Base-by-base conservation (phyloP, 1,140 invertebrate species). In the Temnothorax nylanderi region DNA sequence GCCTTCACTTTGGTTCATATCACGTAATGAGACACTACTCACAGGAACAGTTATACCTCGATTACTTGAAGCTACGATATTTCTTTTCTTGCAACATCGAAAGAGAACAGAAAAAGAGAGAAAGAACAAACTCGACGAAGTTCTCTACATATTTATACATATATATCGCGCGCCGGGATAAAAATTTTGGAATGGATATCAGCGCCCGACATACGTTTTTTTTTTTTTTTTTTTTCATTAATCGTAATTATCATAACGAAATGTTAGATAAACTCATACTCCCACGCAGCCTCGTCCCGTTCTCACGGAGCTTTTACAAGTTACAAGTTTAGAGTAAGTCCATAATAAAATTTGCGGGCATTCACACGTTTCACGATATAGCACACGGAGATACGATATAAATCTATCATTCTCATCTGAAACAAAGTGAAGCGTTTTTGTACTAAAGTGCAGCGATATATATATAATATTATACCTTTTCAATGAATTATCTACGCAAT, bases 391-490 rank as follows among this genome's bases (percentile, higher is more conserved):
- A 91, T 86, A 93, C 89, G 92, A 94, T 93, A 92, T 91, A 92
- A 93, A 91, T 89, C 84, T 92, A 92, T 90, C 88, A 89, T 91
- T 90, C 71, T 75, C 69, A 49, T 81, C 91, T 86, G 91, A 94
- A 94, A 88, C 90, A 94, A 93, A 92, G 93, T 93, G 84, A 94
- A 95, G 92, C 92, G 85, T 93, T 95, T 93, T 95, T 95, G 94
- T 95, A 95, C 94, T 95, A 94, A 95, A 95, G 94, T 95, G 94
- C 94, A 94, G 92, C 93, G 93, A 94, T 65, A 64, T 78, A 76
- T 76, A 51, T 67, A 80, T 94, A 93, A 91, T 92, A 92, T 91
- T 89, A 93, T 93, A 92, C 76, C 91, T 64, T 84, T 94, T 92
- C 91, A 91, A 94, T 91, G 89, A 93, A 93, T 94, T 93, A 92